Evolutionary conservation across 2,113 vertebrate genomes (phyloP).

Genomic region (Microtus ochrogaster): DNA sequence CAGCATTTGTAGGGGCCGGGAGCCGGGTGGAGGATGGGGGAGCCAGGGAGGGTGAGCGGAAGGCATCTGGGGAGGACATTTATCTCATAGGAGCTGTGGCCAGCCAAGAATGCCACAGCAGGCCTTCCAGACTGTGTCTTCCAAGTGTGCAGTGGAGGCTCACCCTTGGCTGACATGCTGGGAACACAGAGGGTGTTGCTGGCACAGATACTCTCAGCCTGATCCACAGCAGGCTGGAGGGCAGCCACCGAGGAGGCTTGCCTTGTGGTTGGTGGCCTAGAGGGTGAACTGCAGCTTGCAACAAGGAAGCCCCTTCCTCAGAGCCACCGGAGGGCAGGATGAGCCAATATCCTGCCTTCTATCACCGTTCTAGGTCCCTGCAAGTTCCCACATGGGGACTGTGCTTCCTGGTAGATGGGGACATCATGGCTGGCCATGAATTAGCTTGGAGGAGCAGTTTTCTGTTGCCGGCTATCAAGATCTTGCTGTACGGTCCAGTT

Average conservation of each 20-base stretch:
- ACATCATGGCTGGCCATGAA: background rate
- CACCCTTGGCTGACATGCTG: constrained; percentile 79
- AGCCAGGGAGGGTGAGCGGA: constrained; percentile 38
- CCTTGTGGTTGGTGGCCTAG: background rate
- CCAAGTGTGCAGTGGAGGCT: constrained; percentile 66
- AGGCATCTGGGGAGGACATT: constrained; percentile 73
- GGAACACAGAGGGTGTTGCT: constrained; percentile 54
- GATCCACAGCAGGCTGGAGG: background rate
- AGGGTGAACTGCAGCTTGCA: background rate
- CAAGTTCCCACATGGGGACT: fast-evolving
- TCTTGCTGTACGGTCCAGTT: background rate
- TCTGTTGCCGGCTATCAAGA: background rate
- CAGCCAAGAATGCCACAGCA: constrained; percentile 51
- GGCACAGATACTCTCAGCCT: background rate
- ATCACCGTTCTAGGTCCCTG: background rate
- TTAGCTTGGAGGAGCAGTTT: background rate
- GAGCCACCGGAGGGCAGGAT: background rate
- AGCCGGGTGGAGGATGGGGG: fast-evolving
- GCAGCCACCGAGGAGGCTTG: background rate
- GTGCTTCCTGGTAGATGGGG: background rate
- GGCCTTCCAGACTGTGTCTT: constrained; percentile 72
- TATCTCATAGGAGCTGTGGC: constrained; percentile 74
- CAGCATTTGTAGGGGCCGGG: constrained; percentile 52
- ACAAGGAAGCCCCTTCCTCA: background rate
- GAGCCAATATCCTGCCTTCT: background rate